phyloP scores from a whole-genome alignment of 2,888 invertebrate species.

The Allolobophora icterica region DNA sequence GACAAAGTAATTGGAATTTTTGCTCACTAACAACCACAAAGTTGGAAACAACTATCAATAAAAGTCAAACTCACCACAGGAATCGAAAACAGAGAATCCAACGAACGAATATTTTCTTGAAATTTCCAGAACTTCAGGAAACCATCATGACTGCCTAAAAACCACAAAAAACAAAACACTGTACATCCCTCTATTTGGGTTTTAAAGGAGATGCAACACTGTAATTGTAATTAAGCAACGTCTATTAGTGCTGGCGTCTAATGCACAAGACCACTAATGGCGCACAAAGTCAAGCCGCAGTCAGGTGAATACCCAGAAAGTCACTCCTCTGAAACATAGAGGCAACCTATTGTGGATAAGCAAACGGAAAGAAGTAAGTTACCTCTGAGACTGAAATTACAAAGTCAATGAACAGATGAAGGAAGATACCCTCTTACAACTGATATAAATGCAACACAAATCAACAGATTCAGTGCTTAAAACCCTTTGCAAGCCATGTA shows the following conservation, averaged over 20 bases:
- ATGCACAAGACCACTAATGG: no score
- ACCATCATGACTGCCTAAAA: slow-evolving; percentile 20
- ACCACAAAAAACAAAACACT: neutral
- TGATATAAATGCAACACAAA: no score
- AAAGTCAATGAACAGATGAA: no score
- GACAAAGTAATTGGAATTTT: neutral
- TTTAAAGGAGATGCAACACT: neutral
- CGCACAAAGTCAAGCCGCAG: neutral
- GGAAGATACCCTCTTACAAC: no score
- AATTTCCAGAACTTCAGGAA: slow-evolving; percentile 18
- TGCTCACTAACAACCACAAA: neutral
- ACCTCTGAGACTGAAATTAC: no score
- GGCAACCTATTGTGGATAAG: no score
- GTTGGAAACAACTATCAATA: neutral
- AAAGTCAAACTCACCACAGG: neutral
- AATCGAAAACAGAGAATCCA: neutral
- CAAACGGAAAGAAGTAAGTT: no score
- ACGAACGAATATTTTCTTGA: neutral
- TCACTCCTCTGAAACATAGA: no score
- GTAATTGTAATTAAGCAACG: neutral
- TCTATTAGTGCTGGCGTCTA: no score
- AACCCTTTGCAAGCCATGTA: no score
- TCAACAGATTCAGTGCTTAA: no score
- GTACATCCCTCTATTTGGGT: neutral
- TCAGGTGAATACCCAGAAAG: no score